phyloP scores from a whole-genome alignment of 2,888 invertebrate genomes.

The Leucoma salicis region DNA sequence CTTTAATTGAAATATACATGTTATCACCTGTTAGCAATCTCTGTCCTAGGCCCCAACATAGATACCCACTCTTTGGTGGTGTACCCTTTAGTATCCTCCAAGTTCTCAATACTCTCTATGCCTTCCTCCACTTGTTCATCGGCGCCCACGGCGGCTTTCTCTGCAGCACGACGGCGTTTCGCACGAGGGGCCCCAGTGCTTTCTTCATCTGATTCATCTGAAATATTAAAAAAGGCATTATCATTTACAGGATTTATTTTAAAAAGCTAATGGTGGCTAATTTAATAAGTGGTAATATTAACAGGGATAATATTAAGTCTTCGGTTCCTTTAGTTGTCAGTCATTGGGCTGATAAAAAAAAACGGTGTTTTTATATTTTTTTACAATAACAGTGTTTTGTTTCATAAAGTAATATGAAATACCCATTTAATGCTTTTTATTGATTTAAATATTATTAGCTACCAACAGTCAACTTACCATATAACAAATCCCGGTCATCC shows the following conservation, averaged over 20 bases:
- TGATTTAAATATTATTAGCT: too few species aligned
- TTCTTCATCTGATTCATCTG: constrained; percentile 91
- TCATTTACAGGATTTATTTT: too few species aligned
- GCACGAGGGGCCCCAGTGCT: constrained; percentile 85
- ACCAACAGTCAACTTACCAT: constrained; percentile 88
- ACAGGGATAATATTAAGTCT: too few species aligned
- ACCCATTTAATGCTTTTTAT: too few species aligned
- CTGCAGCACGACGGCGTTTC: constrained; percentile 90
- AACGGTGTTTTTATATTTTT: too few species aligned
- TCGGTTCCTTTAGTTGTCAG: too few species aligned
- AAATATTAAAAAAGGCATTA: not conserved
- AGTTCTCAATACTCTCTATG: constrained; percentile 97
- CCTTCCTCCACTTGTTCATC: constrained; percentile 89
- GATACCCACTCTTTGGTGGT: constrained; percentile 97
- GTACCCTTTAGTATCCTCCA: constrained; percentile 98
- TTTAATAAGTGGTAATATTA: too few species aligned
- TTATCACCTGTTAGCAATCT: constrained; percentile 92
- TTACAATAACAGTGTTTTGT: too few species aligned
- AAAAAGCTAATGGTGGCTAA: too few species aligned
- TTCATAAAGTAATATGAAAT: too few species aligned
- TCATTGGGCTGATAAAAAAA: too few species aligned
- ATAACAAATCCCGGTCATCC: constrained; percentile 93
- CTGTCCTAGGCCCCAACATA: constrained; percentile 96
- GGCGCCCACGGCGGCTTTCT: constrained; percentile 92
- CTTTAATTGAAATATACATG: too few species aligned